These are phyloP conservation scores for Panthera tigris DNA, from an alignment of 2,113 vertebrate species.

Conservation along the genomic window DNA sequence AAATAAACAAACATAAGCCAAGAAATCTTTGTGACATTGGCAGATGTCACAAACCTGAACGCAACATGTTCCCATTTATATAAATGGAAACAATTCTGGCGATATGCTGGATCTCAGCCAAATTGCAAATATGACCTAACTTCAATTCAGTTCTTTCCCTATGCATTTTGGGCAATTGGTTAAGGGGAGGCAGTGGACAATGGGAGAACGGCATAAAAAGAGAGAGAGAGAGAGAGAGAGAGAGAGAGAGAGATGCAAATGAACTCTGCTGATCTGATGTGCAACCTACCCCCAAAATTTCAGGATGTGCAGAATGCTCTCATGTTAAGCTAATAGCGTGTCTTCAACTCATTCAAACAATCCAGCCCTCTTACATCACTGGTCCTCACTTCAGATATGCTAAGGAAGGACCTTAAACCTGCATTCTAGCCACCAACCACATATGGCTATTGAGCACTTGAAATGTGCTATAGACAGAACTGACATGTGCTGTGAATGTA, in stretches of 20 bases:
- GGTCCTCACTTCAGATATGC: rapidly evolving
- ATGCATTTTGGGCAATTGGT: neutral
- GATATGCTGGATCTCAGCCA: neutral
- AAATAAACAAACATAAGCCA: neutral
- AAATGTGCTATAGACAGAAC: neutral
- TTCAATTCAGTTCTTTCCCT: neutral
- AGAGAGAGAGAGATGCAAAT: neutral
- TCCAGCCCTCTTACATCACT: neutral
- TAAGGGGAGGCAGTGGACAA: neutral
- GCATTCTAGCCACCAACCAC: neutral
- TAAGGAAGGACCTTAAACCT: neutral
- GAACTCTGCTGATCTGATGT: neutral
- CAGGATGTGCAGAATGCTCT: too few relatives aligned
- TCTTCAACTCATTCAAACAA: neutral
- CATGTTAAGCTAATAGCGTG: neutral
- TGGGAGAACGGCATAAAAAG: neutral
- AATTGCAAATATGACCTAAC: neutral
- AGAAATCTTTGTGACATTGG: neutral
- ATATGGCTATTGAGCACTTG: neutral
- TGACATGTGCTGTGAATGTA: neutral
- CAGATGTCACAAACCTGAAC: constrained; percentile 38
- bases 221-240: neutral
- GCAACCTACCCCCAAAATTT: neutral
- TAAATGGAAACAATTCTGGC: neutral
- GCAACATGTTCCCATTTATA: neutral